phyloP scores from a whole-genome alignment of 2,113 vertebrate genomes.

The Gasterosteus nipponicus region DNA sequence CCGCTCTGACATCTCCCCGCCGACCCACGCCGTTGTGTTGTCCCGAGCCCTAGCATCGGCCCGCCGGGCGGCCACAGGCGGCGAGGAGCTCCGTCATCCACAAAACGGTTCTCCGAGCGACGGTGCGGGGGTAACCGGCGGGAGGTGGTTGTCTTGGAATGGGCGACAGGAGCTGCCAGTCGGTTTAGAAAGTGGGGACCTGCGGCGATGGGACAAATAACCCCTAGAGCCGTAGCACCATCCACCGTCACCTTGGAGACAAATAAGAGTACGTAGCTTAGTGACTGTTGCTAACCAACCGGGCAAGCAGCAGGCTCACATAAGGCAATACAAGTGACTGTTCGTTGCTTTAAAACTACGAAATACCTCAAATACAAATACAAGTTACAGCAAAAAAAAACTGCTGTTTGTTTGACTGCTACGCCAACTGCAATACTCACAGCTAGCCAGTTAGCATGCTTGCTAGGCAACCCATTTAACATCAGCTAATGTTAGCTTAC shows the following conservation, averaged over 20 bases:
- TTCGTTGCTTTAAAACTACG: not conserved
- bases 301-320: conserved; percentile 24
- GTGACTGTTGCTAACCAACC: conserved; percentile 53
- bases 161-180: not conserved
- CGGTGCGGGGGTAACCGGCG: not conserved
- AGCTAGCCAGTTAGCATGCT: conserved; percentile 34
- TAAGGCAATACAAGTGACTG: not conserved
- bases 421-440: not conserved
- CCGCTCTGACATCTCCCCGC: conserved; percentile 70
- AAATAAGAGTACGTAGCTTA: conserved; percentile 52
- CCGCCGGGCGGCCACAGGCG: conserved; percentile 29
- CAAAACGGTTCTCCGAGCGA: not conserved
- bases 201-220: conserved; percentile 21
- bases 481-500: conserved; percentile 65
- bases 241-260: conserved; percentile 73
- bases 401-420: not conserved
- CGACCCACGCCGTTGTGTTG: conserved; percentile 35
- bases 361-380: not conserved
- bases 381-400: not conserved
- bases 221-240: conserved; percentile 15
- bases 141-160: not conserved
- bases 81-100: conserved; percentile 33
- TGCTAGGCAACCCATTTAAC: conserved; percentile 45
- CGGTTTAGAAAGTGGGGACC: not conserved
- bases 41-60: conserved; percentile 46